Evolutionary conservation across 2,888 invertebrate genomes (phyloP), one percentile per base, ranked within the genome.

Genomic region (Molorchus minor): DNA sequence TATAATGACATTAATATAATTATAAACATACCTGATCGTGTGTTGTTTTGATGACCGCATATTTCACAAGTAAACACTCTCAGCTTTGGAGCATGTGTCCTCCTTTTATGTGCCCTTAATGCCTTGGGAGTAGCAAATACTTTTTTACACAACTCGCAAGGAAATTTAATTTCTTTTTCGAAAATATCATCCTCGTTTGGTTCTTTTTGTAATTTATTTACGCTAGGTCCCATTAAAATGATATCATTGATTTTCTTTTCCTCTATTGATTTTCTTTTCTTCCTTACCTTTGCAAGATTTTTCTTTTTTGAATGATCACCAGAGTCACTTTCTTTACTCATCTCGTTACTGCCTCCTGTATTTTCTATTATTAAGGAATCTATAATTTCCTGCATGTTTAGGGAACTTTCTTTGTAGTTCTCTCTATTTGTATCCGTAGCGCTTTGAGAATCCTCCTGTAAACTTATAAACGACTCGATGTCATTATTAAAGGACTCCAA

Each of bases 31-130:
- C 65, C 56, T 58, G 65, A 65, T 51, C 52, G 58, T 10, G 70
- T 67, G 20, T 65, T 67, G n/a, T 62, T 61, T 19, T 67, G 16
- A 8, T 58, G 53, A 2, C 74, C 74, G 46, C 75, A 75, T 30
- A 71, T 40, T 44, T 72, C 69, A 49, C 74, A 74, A 2, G 70
- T 56, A 55, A 55, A 72, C 8, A 51, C 54, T 25, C 57, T 40
- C 4, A 60, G 43, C 41, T 57, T 52, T 19, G 54, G 35, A 10
- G 44, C 40, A 58, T 71, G 69, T 0, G 58, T 43, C 17, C 58
- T 51, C 21, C 51, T 57, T 15, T 41, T 58, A 36, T 74, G 74
- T 10, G 55, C 25, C 1, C 61, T 56, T 12, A 71, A 52, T 19
- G 58, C 35, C 25, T 35, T 51, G 2, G 2, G 20, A 0, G 49